phyloP scores from a whole-genome alignment of 2,888 invertebrate genomes.

The Dolichomitus sp. region DNA sequence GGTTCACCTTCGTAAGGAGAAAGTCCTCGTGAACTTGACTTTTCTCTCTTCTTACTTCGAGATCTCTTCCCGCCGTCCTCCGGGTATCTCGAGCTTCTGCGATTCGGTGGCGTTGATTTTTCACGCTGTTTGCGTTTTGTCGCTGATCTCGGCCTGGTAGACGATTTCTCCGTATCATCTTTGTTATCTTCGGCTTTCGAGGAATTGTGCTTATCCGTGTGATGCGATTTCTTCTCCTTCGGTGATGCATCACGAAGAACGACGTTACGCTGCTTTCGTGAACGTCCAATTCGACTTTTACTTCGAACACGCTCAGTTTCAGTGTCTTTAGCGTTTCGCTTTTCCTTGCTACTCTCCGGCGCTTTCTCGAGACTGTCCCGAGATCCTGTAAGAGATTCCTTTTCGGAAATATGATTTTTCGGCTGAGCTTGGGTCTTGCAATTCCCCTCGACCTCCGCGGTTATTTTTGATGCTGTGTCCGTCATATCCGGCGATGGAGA shows the following conservation, averaged over 20 bases:
- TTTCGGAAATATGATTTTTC: background rate
- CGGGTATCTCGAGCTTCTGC: constrained; percentile 54
- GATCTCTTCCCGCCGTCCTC: constrained; percentile 51
- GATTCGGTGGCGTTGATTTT: constrained; percentile 40
- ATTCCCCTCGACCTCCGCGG: background rate
- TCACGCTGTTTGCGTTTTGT: constrained; percentile 41
- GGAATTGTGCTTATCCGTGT: constrained; percentile 13
- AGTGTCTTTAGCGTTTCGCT: constrained; percentile 1
- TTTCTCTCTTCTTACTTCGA: constrained; percentile 47
- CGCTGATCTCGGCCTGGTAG: constrained; percentile 32
- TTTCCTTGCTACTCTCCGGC: background rate
- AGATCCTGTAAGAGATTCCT: background rate
- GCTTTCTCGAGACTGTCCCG: background rate
- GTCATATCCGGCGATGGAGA: constrained; percentile 13
- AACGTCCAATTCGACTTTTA: constrained; percentile 39
- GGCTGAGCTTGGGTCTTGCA: background rate
- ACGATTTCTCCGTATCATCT: constrained; percentile 26
- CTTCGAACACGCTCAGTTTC: constrained; percentile 21
- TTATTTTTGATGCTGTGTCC: background rate
- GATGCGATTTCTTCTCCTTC: constrained; percentile 24
- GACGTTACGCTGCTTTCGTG: constrained; percentile 26
- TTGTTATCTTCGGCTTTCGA: constrained; percentile 27
- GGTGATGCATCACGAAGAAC: constrained; percentile 4
- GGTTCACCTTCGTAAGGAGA: constrained; percentile 55
- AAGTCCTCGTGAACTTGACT: constrained; percentile 54